Evolutionary conservation across 1,140 invertebrate genomes (phyloP).

Genomic region (Tachypleus tridentatus): DNA sequence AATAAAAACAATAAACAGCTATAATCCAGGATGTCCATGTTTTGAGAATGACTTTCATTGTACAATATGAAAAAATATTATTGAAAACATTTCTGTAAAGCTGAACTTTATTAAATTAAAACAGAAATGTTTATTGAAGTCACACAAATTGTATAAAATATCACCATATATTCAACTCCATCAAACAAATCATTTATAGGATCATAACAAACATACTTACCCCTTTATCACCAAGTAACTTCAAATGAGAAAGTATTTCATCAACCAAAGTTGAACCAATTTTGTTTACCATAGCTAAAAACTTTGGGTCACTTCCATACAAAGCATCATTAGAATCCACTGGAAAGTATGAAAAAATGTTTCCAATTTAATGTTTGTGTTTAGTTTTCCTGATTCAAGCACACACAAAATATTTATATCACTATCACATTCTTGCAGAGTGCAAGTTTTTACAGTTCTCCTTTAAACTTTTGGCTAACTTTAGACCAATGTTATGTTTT

Average conservation of each 20-base stretch:
- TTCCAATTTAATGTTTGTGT: too few relatives aligned
- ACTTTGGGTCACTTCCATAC: constrained; percentile 81
- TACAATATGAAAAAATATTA: constrained; percentile 12
- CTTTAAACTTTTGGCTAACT: too few relatives aligned
- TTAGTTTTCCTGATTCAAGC: neutral
- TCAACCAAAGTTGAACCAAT: constrained; percentile 62
- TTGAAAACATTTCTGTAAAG: neutral
- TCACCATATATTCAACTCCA: neutral
- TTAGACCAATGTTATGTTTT: too few relatives aligned
- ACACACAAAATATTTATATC: neutral
- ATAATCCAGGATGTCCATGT: too few relatives aligned
- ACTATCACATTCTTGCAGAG: too few relatives aligned
- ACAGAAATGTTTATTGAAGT: neutral
- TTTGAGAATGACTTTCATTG: too few relatives aligned
- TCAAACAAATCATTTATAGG: neutral
- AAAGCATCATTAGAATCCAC: constrained; percentile 86
- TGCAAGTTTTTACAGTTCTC: too few relatives aligned
- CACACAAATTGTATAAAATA: neutral
- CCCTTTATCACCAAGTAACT: constrained; percentile 32
- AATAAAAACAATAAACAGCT: too few relatives aligned
- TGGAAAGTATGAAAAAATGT: constrained; percentile 30
- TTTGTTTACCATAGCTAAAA: constrained; percentile 62
- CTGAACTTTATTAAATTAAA: neutral
- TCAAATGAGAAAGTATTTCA: constrained; percentile 58
- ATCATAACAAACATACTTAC: constrained; percentile 22